phyloP scores from a whole-genome alignment of 2,888 invertebrate species.

The Drosophila merina region DNA sequence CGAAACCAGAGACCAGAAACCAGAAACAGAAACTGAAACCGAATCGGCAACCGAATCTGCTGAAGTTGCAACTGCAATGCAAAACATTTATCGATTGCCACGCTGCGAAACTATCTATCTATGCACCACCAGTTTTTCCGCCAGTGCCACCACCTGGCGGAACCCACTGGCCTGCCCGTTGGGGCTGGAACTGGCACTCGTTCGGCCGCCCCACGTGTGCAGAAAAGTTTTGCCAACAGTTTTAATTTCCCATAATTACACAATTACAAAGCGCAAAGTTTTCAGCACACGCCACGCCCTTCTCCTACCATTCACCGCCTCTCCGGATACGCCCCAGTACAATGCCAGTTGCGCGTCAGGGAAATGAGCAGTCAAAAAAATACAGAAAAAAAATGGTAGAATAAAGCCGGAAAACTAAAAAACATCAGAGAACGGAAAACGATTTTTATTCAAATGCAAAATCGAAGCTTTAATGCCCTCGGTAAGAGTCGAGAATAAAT shows the following conservation, averaged over 20 bases:
- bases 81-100: constrained; percentile 72
- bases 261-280: constrained; percentile 81
- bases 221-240: constrained; percentile 78
- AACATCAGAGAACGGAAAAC: constrained; percentile 44
- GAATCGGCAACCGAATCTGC: constrained; percentile 38
- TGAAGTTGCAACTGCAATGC: constrained; percentile 59
- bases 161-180: background rate
- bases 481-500: constrained; percentile 8
- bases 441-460: constrained; percentile 29
- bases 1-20: constrained; percentile 19
- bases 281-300: constrained; percentile 75
- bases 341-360: constrained; percentile 78
- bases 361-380: constrained; percentile 74
- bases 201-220: constrained; percentile 64
- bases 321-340: constrained; percentile 59
- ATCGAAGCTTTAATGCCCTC: constrained; percentile 45
- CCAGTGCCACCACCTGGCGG: background rate
- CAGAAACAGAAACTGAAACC: constrained; percentile 36
- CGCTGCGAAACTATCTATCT: constrained; percentile 70
- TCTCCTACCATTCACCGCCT: constrained; percentile 40
- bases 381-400: constrained; percentile 29
- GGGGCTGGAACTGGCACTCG: constrained; percentile 9
- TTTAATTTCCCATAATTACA: constrained; percentile 80
- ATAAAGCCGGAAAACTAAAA: constrained; percentile 44
- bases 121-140: constrained; percentile 56